Evolutionary conservation across 2,113 vertebrate species (phyloP), one percentile per base, ranked within the genome.

Genomic region (Trogon melanurus): DNA sequence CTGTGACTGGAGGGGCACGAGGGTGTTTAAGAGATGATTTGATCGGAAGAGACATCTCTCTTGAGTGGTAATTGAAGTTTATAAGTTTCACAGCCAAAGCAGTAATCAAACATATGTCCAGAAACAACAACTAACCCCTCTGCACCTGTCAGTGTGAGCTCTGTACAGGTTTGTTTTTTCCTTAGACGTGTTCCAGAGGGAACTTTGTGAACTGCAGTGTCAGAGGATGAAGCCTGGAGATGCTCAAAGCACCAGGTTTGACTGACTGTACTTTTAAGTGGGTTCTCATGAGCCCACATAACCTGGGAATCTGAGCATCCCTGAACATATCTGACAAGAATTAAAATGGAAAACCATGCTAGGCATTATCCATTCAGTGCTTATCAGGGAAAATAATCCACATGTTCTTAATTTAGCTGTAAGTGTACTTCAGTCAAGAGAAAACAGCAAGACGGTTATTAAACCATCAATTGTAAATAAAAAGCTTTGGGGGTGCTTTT

Each of bases 101-200:
- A 92, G 75, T 94, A 90, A 90, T 88, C 79, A 91, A 85, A 71
- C 79, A 86, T 85, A 88, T 88, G 88, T 74, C 85, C 56, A 90
- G 71, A 78, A 91, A 88, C 29, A 88, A 66, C 44, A 92, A 50
- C 38, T 64, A 58, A 5, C 48, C 51, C n/a, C 64, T 88, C 32
- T 80, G 75, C 13, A 3, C 89, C 75, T 94, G 93, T 84, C 60
- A 80, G 3, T 44, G 44, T 38, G 51, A 94, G 50, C 29, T 65
- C 47, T 67, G 13, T 16, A 47, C 4, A 34, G 16, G 17, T 14
- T 16, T n/a, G 13, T 56, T 20, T 1, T 4, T 9, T 23, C 54
- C 58, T 56, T 41, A 7, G 32, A 16, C 57, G 10, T 32, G 20
- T 78, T 89, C 61, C 66, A 73, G 58, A 32, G 62, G 17, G 19